These are phyloP conservation scores for Lampris incognitus DNA, from an alignment of 2,113 vertebrate species.

Conservation along the genomic window DNA sequence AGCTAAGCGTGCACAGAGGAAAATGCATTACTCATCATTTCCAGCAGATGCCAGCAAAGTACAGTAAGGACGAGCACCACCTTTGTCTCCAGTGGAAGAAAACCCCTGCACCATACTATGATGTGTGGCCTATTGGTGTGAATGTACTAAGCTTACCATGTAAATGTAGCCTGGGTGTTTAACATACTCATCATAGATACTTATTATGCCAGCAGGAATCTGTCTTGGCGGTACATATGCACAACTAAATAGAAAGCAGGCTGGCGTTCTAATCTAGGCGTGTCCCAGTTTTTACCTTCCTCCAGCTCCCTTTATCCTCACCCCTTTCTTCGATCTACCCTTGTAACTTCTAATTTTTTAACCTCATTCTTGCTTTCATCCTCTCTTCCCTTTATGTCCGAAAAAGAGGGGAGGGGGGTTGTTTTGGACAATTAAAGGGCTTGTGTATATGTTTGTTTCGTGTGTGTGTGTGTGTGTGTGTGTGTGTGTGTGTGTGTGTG, in stretches of 20 bases:
- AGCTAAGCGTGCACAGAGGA: neutral
- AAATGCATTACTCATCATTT: neutral
- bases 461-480: neutral
- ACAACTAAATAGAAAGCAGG: neutral
- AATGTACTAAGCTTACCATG: neutral
- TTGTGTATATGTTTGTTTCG: no score
- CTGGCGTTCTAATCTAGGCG: slow-evolving; percentile 39
- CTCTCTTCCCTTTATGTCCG: no score
- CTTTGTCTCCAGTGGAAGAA: neutral
- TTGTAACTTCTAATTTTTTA: neutral
- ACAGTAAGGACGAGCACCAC: slow-evolving; percentile 2
- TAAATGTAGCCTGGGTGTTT: no score
- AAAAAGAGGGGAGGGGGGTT: no score
- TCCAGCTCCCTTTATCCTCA: neutral
- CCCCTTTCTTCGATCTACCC: neutral
- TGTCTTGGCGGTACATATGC: neutral
- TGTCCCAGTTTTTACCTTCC: slow-evolving; percentile 38
- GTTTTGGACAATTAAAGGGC: no score
- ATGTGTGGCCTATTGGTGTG: neutral
- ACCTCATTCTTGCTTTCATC: neutral
- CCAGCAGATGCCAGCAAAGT: slow-evolving; percentile 76
- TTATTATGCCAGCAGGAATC: no score
- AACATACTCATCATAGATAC: no score
- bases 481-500: neutral
- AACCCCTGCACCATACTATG: neutral